Conservation (phyloP, 2,797 vertebrate species). For the Paguma larvata region DNA sequence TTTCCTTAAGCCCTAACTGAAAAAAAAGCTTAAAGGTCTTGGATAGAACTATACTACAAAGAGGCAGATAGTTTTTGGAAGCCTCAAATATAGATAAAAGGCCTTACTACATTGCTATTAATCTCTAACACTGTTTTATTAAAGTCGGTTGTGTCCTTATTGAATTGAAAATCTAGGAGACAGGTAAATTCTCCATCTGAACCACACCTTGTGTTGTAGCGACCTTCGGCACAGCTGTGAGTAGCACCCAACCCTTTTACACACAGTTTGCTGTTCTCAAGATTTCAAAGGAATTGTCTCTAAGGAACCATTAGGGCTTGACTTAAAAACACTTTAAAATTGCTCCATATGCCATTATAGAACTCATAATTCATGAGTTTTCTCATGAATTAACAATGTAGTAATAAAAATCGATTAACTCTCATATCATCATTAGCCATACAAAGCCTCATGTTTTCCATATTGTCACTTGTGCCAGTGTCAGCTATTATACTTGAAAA, state of each 20-base stretch:
- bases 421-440: not conserved
- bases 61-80: not conserved
- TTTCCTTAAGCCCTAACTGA: not conserved
- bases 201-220: not conserved
- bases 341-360: not conserved
- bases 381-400: not conserved
- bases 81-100: not conserved
- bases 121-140: not conserved
- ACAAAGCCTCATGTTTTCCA: not conserved
- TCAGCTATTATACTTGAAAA: not conserved
- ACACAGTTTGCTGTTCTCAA: not conserved
- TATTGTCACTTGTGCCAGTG: not conserved
- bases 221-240: not conserved
- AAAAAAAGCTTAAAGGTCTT: not conserved
- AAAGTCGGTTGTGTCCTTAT: not conserved
- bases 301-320: not conserved
- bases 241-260: accelerated
- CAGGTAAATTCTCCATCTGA: not conserved
- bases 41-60: not conserved
- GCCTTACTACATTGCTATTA: not conserved
- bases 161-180: not conserved
- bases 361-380: conserved; percentile 24
- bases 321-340: not conserved
- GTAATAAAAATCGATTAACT: conserved; percentile 21
- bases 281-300: not conserved